A percentile compares a stretch with the other conserved stretches of the same genome.
Evolutionary conservation across 2,797 vertebrate species (phyloP).

Genomic region (Micrastur ruficollis): DNA sequence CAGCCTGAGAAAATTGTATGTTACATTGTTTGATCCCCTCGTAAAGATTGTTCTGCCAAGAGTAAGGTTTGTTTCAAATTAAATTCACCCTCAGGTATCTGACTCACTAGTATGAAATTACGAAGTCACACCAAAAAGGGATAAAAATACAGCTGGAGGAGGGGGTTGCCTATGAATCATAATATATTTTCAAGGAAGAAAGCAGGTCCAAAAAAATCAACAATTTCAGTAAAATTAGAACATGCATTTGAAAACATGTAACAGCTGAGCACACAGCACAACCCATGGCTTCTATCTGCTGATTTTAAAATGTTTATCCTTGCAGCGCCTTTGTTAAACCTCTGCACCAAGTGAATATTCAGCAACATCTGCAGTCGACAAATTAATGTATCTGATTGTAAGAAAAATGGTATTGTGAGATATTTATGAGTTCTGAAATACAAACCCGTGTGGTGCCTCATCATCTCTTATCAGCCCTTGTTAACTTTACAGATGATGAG

Average conservation of each 20-base stretch:
- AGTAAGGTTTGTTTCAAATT: conserved; percentile 68
- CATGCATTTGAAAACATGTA: conserved; percentile 42
- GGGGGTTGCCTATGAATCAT: conserved; percentile 15
- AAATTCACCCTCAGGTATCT: conserved; percentile 62
- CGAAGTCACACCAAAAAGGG: conserved; percentile 31
- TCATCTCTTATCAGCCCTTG: conserved; percentile 73
- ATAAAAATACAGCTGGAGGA: background rate
- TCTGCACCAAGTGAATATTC: conserved; percentile 54
- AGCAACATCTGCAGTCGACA: conserved; percentile 47
- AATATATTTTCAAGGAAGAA: conserved; percentile 61
- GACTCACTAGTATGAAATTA: conserved; percentile 44
- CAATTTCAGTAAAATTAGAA: conserved; percentile 61
- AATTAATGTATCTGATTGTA: conserved; percentile 74
- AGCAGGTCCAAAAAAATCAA: conserved; percentile 58
- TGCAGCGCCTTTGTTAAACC: conserved; percentile 62
- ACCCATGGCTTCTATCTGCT: background rate
- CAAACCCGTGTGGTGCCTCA: conserved; percentile 66
- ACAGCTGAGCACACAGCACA: conserved; percentile 1
- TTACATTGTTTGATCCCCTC: conserved; percentile 25
- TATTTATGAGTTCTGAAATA: conserved; percentile 77
- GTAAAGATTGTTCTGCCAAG: conserved; percentile 53
- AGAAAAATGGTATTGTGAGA: conserved; percentile 72
- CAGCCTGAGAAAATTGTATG: conserved; percentile 42
- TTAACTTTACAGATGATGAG: conserved; percentile 73
- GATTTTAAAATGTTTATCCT: conserved; percentile 51